Conservation (phyloP, 2,113 vertebrate genomes). For the Pollachius pollachius region DNA sequence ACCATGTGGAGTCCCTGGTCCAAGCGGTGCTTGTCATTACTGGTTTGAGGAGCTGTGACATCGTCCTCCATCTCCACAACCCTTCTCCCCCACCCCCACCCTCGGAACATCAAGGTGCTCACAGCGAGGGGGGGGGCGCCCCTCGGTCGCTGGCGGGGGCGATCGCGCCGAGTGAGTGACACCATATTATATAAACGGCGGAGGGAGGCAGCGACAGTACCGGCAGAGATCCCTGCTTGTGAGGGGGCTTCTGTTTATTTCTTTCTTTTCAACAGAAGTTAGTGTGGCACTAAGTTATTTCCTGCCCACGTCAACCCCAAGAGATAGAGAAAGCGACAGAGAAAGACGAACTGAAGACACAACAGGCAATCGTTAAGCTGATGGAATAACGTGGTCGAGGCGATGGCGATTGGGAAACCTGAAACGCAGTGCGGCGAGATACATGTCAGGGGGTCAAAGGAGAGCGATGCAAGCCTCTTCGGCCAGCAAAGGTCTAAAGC, state of each 20-base stretch:
- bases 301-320: background rate
- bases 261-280: background rate
- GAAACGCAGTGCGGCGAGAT: too few relatives aligned
- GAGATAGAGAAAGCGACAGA: too few relatives aligned
- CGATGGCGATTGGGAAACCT: too few relatives aligned
- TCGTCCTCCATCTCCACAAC: slow-evolving; percentile 31
- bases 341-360: too few relatives aligned
- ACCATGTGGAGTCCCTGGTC: slow-evolving; percentile 33
- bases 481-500: too few relatives aligned
- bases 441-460: too few relatives aligned
- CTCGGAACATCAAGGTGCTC: slow-evolving; percentile 49
- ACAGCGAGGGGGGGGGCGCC: slow-evolving; percentile 35
- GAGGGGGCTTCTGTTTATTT: background rate
- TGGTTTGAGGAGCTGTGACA: slow-evolving; percentile 46
- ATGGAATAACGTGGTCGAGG: too few relatives aligned
- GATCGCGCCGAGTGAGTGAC: slow-evolving; percentile 60
- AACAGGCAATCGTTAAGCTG: too few relatives aligned
- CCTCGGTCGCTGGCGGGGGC: slow-evolving; percentile 25
- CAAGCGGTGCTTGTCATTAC: slow-evolving; percentile 59
- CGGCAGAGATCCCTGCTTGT: background rate
- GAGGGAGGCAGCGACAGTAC: slow-evolving; percentile 5
- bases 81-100: slow-evolving; percentile 17
- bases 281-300: too few relatives aligned
- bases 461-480: too few relatives aligned
- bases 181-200: slow-evolving; percentile 58